Percentiles rank a stretch among this genome's conserved stretches.
These are phyloP conservation scores for Cantharis nigra DNA, from an alignment of 2,888 invertebrate species.

Conservation along the genomic window DNA sequence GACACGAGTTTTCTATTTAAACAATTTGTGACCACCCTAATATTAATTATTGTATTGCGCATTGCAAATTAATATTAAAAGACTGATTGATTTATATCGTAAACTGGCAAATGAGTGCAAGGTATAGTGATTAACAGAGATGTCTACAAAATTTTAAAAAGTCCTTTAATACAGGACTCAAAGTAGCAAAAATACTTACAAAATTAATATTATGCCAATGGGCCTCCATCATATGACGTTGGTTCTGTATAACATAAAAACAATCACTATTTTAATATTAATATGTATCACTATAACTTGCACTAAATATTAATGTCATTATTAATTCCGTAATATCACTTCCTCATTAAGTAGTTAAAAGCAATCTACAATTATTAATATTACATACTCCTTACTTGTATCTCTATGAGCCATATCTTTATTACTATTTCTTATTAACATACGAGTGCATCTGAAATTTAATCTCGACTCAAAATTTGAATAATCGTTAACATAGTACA, in stretches of 20 bases:
- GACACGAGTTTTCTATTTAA: constrained; percentile 27
- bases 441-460: background rate
- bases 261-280: constrained; percentile 24
- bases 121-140: constrained; percentile 45
- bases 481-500: background rate
- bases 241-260: constrained; percentile 43
- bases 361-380: background rate
- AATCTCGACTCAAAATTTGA: background rate
- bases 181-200: constrained; percentile 39
- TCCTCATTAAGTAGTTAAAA: background rate
- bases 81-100: background rate
- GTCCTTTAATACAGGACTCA: constrained; percentile 12
- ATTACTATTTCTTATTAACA: background rate
- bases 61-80: background rate
- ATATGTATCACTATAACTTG: constrained; percentile 45
- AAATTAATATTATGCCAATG: constrained; percentile 34
- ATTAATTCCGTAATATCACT: background rate
- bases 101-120: constrained; percentile 42
- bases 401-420: background rate
- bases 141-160: constrained; percentile 6
- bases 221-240: constrained; percentile 41
- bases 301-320: constrained; percentile 34
- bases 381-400: background rate
- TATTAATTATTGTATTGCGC: background rate
- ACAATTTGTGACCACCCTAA: constrained; percentile 11